Percentiles rank a stretch among this genome's conserved stretches.
Evolutionary conservation across 92 coral and sea anemone species (phyloP).

Genomic region (Porites cylindrica): DNA sequence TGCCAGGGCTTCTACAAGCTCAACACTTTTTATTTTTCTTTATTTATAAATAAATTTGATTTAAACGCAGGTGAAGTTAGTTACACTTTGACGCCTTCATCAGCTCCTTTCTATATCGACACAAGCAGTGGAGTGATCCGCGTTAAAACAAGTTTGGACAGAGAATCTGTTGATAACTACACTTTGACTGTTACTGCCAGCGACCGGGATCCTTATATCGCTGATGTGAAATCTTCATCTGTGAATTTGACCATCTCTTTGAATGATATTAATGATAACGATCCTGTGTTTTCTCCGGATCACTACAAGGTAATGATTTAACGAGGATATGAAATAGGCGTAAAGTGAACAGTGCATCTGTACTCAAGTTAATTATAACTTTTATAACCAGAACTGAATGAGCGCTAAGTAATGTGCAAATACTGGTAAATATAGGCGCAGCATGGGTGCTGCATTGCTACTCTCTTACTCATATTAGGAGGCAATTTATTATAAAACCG

Average conservation of each 20-base stretch:
- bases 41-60: no score
- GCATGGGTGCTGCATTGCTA: no score
- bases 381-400: no score
- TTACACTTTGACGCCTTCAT: constrained; percentile 59
- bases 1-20: no score
- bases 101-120: constrained; percentile 72
- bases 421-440: no score
- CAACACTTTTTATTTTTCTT: no score
- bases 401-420: background rate
- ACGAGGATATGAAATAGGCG: background rate
- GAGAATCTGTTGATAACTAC: constrained; percentile 54
- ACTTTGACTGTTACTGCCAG: constrained; percentile 60
- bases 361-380: no score
- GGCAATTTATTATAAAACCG: no score
- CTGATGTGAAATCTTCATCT: constrained; percentile 51
- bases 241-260: constrained; percentile 59
- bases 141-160: constrained; percentile 52
- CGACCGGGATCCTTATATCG: constrained; percentile 68
- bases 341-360: background rate
- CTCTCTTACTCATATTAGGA: no score
- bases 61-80: constrained; percentile 56
- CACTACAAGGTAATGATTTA: constrained; percentile 62
- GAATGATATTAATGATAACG: constrained; percentile 73
- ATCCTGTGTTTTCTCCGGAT: constrained; percentile 67
- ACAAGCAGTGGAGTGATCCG: constrained; percentile 66